Evolutionary conservation across 1,140 invertebrate genomes (phyloP).

Genomic region (Tetramorium parvispinum): DNA sequence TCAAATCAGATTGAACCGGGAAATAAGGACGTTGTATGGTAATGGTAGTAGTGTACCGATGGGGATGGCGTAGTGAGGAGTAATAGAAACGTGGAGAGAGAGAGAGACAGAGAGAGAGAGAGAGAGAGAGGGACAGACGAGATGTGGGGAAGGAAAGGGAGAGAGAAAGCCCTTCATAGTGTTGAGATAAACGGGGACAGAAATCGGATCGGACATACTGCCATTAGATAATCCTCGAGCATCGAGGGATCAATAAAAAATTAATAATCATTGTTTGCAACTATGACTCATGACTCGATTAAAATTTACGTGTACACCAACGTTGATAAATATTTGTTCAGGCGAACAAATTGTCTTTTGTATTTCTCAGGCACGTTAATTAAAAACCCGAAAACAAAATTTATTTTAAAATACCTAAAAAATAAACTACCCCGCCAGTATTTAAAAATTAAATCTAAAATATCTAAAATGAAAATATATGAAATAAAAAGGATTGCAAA

Average conservation of each 20-base stretch:
- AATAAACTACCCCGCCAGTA: not conserved
- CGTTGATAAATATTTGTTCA: not conserved
- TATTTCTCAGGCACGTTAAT: not conserved
- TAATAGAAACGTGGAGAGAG: slow-evolving; percentile 17
- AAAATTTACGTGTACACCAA: not conserved
- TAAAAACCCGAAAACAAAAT: not conserved
- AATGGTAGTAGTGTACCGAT: not conserved
- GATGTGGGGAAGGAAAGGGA: not conserved
- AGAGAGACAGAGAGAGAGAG: no score
- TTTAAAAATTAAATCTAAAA: not conserved
- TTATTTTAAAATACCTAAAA: not conserved
- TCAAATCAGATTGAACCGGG: slow-evolving; percentile 65
- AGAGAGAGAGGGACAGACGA: not conserved
- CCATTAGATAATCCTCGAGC: not conserved
- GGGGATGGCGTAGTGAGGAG: not conserved
- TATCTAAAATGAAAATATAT: not conserved
- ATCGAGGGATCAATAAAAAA: not conserved
- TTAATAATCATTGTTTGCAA: slow-evolving; percentile 16
- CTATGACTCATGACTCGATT: not conserved
- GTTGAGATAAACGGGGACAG: slow-evolving; percentile 10
- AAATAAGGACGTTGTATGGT: slow-evolving; percentile 45
- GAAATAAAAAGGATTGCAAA: not conserved
- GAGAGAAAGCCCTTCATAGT: not conserved
- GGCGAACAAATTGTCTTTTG: not conserved
- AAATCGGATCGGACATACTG: slow-evolving; percentile 10